Evolutionary conservation across 2,113 vertebrate genomes (phyloP).

Genomic region (Ovis canadensis): DNA sequence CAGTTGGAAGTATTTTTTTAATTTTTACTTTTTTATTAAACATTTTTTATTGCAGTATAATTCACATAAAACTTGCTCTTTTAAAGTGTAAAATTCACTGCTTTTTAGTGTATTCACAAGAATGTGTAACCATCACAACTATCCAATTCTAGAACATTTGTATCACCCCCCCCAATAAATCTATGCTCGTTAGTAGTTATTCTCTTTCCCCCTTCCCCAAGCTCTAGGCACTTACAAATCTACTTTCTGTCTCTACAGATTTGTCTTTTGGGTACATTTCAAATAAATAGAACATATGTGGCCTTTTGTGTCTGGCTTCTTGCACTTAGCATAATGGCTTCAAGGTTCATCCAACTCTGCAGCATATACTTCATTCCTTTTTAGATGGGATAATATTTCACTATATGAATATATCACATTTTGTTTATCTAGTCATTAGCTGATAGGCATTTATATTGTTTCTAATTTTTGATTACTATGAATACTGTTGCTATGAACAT

Average conservation of each 20-base stretch:
- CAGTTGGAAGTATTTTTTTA: background rate
- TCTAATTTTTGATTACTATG: background rate
- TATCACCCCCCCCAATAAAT: background rate
- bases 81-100: background rate
- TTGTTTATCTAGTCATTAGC: background rate
- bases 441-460: background rate
- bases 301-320: background rate
- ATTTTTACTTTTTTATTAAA: slow-evolving; percentile 2
- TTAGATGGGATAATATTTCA: background rate
- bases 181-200: background rate
- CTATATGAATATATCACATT: background rate
- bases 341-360: background rate
- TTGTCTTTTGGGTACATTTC: background rate
- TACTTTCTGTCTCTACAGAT: background rate
- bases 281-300: background rate
- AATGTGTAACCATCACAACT: background rate
- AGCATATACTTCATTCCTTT: background rate
- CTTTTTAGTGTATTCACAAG: background rate
- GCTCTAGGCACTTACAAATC: background rate
- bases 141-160: background rate
- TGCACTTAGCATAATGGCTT: background rate
- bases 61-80: background rate
- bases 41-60: background rate
- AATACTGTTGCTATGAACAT: background rate
- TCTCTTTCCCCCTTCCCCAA: background rate